A percentile compares a stretch with the other conserved stretches of the same genome.
Evolutionary conservation across 2,797 vertebrate genomes (phyloP).

Genomic region (Enteromius radiatus): DNA sequence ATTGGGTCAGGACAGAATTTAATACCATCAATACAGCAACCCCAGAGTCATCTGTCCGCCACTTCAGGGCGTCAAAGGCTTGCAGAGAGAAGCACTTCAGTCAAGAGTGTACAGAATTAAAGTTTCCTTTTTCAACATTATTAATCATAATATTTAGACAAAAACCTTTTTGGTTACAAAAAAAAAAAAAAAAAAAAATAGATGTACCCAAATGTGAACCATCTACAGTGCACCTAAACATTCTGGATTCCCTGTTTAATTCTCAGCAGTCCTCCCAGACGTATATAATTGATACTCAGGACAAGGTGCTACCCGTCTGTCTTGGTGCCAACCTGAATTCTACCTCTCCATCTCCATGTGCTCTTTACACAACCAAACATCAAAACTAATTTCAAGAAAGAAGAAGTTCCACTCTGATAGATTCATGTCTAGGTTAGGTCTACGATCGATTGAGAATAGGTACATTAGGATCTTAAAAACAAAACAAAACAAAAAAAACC

Average conservation of each 20-base stretch:
- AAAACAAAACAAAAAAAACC: neutral
- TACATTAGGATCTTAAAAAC: neutral
- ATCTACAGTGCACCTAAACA: constrained; percentile 59
- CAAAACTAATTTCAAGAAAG: constrained; percentile 8
- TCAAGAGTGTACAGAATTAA: constrained; percentile 69
- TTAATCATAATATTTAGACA: constrained; percentile 32
- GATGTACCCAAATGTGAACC: constrained; percentile 78
- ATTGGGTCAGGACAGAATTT: constrained; percentile 44
- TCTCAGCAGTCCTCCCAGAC: constrained; percentile 46
- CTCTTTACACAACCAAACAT: constrained; percentile 49
- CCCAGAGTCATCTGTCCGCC: constrained; percentile 43
- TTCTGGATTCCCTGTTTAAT: constrained; percentile 55
- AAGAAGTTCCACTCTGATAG: neutral
- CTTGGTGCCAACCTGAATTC: constrained; percentile 59
- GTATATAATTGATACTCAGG: constrained; percentile 41
- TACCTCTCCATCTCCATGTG: constrained; percentile 42
- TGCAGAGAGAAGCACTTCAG: constrained; percentile 66
- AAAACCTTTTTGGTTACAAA: constrained; percentile 66
- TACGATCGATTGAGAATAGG: neutral
- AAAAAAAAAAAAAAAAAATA: constrained; percentile 68
- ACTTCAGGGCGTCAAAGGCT: constrained; percentile 59
- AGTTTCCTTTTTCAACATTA: constrained; percentile 51
- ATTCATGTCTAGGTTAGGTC: neutral
- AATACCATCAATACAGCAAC: constrained; percentile 66
- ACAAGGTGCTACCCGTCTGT: constrained; percentile 60